Evolutionary conservation across 2,113 vertebrate genomes (phyloP).

Genomic region (Phalacrocorax pelagicus): DNA sequence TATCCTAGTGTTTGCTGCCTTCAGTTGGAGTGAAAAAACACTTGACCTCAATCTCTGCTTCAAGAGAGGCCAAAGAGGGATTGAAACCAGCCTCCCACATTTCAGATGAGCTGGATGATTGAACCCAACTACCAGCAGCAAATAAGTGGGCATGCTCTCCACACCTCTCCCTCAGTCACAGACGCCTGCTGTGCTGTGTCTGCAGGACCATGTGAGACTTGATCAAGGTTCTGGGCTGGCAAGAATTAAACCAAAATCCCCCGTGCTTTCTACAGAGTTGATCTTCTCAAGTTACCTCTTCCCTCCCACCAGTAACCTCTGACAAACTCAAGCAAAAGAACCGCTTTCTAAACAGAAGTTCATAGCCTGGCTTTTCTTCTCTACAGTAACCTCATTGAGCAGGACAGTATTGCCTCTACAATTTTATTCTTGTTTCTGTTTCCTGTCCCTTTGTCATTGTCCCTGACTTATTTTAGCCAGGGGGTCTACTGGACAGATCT

Average conservation of each 20-base stretch:
- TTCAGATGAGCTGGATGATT: neutral
- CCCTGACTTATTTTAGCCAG: neutral
- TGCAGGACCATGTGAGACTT: neutral
- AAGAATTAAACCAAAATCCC: neutral
- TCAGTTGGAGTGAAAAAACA: neutral
- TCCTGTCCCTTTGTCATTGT: neutral
- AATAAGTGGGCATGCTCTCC: neutral
- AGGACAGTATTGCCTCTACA: neutral
- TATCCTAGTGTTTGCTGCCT: neutral
- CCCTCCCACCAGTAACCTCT: neutral
- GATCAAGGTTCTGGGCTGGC: neutral
- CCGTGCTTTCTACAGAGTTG: neutral
- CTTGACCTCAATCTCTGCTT: neutral
- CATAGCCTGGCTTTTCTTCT: neutral
- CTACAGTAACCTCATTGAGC: neutral
- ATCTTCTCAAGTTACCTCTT: neutral
- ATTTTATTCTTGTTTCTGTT: neutral
- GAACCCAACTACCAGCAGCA: rapidly evolving
- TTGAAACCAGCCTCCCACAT: neutral
- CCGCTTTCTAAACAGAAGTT: neutral
- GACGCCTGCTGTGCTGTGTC: neutral
- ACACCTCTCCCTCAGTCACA: neutral
- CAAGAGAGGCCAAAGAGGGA: neutral
- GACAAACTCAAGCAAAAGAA: neutral
- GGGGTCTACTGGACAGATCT: neutral